Percentiles rank a stretch among this genome's conserved stretches.
These are phyloP conservation scores for Tangara arthus DNA, from an alignment of 2,797 vertebrate species.

Conservation along the genomic window DNA sequence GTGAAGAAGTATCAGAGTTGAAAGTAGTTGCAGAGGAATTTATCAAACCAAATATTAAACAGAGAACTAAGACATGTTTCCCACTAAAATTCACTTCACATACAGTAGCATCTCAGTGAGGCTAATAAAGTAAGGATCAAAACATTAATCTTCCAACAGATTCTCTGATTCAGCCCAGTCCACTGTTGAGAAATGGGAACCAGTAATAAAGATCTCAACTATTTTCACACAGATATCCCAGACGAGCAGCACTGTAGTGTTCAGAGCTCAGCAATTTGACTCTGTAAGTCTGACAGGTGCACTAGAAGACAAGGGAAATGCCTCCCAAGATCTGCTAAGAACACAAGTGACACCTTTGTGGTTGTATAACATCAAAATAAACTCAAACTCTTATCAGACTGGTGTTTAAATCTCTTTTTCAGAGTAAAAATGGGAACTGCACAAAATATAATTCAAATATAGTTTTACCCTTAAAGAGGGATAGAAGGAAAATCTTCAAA, in stretches of 20 bases:
- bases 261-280: background rate
- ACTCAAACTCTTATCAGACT: background rate
- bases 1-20: background rate
- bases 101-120: background rate
- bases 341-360: background rate
- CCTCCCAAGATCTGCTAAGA: background rate
- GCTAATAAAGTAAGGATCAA: background rate
- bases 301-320: background rate
- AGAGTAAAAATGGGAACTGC: background rate
- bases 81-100: background rate
- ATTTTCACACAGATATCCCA: background rate
- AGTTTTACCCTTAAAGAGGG: background rate
- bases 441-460: background rate
- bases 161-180: background rate
- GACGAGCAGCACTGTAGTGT: background rate
- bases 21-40: background rate
- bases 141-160: background rate
- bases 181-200: background rate
- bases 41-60: background rate
- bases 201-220: background rate
- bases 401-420: background rate
- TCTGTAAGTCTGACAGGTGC: background rate
- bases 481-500: background rate
- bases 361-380: background rate
- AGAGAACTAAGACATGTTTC: background rate